A percentile compares a stretch with the other conserved stretches of the same genome.
Conservation (phyloP, 2,888 invertebrate species). For the Lampropteryx suffumata region DNA sequence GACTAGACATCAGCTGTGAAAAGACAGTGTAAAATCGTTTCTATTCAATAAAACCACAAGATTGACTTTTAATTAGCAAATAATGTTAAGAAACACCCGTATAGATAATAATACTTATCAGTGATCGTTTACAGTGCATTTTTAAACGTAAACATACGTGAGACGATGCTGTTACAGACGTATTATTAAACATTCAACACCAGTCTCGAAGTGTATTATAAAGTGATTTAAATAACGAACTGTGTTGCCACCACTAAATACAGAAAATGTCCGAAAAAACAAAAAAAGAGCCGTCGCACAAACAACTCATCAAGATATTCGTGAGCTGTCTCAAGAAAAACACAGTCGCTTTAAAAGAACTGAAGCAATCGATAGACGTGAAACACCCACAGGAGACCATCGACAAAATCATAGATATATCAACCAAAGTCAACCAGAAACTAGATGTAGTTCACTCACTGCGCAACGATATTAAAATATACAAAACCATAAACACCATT, state of each 20-base stretch:
- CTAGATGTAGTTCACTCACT: constrained; percentile 70
- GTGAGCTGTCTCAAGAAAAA: constrained; percentile 64
- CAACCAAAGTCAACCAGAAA: constrained; percentile 71
- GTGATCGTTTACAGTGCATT: too few relatives aligned
- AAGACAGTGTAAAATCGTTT: neutral
- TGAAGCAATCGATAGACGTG: constrained; percentile 59
- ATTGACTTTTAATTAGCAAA: too few relatives aligned
- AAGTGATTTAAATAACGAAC: neutral
- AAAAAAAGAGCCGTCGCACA: constrained; percentile 50
- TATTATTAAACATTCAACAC: too few relatives aligned
- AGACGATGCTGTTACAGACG: neutral
- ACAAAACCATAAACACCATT: constrained; percentile 72
- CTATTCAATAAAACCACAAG: neutral
- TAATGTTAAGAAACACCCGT: too few relatives aligned
- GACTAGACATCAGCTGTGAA: neutral
- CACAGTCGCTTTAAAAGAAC: constrained; percentile 62
- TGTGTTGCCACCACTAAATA: constrained; percentile 20
- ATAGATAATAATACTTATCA: too few relatives aligned
- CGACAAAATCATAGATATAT: constrained; percentile 62
- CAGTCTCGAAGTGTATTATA: too few relatives aligned
- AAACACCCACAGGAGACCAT: constrained; percentile 49
- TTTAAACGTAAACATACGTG: neutral
- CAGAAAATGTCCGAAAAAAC: constrained; percentile 51
- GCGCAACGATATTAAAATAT: constrained; percentile 75
- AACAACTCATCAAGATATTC: constrained; percentile 57